These are phyloP conservation scores for Eupeodes luniger DNA, from an alignment of 2,888 invertebrate genomes.

Conservation along the genomic window DNA sequence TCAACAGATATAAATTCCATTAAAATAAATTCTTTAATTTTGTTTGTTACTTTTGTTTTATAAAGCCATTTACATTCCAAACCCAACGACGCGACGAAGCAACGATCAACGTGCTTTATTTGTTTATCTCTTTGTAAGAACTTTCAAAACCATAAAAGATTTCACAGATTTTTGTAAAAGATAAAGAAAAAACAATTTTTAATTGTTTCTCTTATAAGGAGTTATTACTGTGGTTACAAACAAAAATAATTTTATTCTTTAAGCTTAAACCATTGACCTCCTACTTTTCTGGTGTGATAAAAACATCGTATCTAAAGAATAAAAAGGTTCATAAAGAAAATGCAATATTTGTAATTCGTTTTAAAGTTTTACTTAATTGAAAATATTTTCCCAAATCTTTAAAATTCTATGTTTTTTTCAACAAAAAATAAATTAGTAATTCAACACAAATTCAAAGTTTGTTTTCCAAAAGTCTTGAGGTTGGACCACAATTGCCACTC, in stretches of 20 bases:
- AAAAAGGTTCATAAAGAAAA: no score
- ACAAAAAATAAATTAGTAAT: no score
- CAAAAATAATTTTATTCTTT: not conserved
- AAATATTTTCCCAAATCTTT: no score
- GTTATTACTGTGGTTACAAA: slow-evolving; percentile 25
- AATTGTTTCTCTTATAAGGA: slow-evolving; percentile 61
- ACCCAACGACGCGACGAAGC: not conserved
- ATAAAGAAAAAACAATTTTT: slow-evolving; percentile 34
- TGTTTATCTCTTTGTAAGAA: slow-evolving; percentile 39
- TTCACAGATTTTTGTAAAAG: slow-evolving; percentile 35
- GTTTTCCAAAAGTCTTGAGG: no score
- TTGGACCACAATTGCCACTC: no score
- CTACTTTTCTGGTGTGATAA: no score
- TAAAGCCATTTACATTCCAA: slow-evolving; percentile 73
- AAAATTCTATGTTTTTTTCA: no score
- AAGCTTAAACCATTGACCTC: no score
- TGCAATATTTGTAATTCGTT: no score
- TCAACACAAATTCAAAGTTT: no score
- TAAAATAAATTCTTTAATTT: slow-evolving; percentile 53
- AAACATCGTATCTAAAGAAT: no score
- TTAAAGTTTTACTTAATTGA: no score
- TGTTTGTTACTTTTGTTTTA: slow-evolving; percentile 34
- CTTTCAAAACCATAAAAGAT: slow-evolving; percentile 63
- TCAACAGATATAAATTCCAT: slow-evolving; percentile 68
- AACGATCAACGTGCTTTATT: slow-evolving; percentile 31